Conservation (phyloP, 2,888 invertebrate genomes). For the Pristionchus japonicus region DNA sequence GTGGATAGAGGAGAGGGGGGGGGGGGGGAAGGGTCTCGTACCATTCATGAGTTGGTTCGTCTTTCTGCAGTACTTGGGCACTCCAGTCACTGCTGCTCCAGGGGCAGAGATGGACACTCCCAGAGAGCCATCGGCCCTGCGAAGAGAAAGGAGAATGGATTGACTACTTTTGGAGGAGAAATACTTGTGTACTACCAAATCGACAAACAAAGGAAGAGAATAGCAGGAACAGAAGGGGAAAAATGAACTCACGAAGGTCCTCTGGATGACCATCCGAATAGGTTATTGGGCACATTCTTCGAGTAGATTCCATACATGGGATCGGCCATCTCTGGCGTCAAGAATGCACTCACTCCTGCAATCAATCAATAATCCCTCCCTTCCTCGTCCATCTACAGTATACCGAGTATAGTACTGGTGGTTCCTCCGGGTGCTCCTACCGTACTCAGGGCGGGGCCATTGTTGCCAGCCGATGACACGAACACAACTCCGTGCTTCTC, state of each 20-base stretch:
- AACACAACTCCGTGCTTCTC: constrained; percentile 92
- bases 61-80: constrained; percentile 90
- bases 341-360: constrained; percentile 92
- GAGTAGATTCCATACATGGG: constrained; percentile 89
- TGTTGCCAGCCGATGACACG: constrained; percentile 95
- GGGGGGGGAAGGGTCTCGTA: not conserved
- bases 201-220: not conserved
- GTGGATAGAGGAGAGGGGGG: not conserved
- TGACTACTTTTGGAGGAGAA: not conserved
- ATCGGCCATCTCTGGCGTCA: constrained; percentile 96
- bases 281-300: constrained; percentile 85
- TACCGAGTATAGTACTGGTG: constrained; percentile 60
- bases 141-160: constrained; percentile 32
- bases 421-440: constrained; percentile 82
- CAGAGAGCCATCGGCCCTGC: constrained; percentile 85
- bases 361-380: constrained; percentile 12
- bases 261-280: constrained; percentile 83
- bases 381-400: not conserved
- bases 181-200: too few species aligned
- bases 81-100: constrained; percentile 92
- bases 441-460: constrained; percentile 92
- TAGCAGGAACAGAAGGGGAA: not conserved
- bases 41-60: constrained; percentile 91
- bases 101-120: constrained; percentile 93
- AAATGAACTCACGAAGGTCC: constrained; percentile 77